Percentiles rank a stretch among this genome's conserved stretches.
These are phyloP conservation scores for Chiloscyllium punctatum DNA, from an alignment of 2,797 vertebrate genomes.

Conservation along the genomic window DNA sequence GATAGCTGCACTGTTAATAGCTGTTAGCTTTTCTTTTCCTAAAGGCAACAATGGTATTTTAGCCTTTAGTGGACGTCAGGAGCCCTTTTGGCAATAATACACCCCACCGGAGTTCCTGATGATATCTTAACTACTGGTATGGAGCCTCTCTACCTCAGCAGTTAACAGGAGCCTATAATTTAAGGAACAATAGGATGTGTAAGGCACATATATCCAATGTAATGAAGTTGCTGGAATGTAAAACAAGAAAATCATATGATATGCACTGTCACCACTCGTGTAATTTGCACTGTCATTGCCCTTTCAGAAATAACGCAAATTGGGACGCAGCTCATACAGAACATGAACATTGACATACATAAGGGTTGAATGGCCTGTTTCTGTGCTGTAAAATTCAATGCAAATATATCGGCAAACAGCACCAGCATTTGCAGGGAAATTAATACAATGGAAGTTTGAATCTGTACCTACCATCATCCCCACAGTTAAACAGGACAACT, in stretches of 20 bases:
- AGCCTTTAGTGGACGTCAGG: not conserved
- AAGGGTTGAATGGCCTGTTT: not conserved
- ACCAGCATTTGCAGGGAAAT: not conserved
- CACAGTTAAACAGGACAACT: not conserved
- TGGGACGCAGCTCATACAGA: too few species aligned
- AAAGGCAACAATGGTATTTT: not conserved
- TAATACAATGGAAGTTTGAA: not conserved
- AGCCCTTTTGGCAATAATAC: not conserved
- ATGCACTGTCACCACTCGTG: too few species aligned
- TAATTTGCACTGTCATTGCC: not conserved
- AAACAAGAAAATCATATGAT: not conserved
- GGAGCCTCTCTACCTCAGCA: not conserved
- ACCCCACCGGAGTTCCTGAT: not conserved
- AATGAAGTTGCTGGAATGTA: not conserved
- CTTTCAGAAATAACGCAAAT: not conserved
- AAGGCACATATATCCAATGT: not conserved
- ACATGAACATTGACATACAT: not conserved
- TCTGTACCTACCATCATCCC: not conserved
- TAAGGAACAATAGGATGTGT: not conserved
- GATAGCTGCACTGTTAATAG: too few species aligned
- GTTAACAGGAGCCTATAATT: not conserved
- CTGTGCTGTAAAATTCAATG: not conserved
- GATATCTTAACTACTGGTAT: not conserved
- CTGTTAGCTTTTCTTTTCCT: not conserved
- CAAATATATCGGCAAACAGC: not conserved